These are phyloP conservation scores for Strix uralensis DNA, from an alignment of 2,113 vertebrate species.

Conservation along the genomic window DNA sequence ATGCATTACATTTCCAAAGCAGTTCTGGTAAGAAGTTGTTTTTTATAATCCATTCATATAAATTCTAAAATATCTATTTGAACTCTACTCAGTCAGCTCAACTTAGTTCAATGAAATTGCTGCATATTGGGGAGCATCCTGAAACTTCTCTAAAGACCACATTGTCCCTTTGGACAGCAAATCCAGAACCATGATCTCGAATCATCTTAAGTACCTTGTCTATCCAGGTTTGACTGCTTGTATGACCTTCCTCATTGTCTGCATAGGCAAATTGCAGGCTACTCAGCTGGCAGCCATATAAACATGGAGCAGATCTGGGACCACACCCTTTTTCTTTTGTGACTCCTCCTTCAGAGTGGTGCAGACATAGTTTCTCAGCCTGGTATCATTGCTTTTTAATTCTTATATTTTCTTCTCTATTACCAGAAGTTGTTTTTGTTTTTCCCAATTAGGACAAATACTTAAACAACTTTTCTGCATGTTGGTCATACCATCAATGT, in stretches of 20 bases:
- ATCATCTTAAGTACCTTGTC: background rate
- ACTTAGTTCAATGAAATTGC: background rate
- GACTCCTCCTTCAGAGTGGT: background rate
- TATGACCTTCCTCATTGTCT: background rate
- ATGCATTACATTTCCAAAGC: background rate
- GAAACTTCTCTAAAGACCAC: background rate
- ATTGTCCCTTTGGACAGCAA: background rate
- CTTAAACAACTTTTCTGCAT: background rate
- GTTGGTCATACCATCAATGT: background rate
- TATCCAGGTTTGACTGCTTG: background rate
- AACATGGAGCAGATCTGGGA: background rate
- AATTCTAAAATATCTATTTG: background rate
- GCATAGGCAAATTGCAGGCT: background rate
- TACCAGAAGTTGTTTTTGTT: background rate
- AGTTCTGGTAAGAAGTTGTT: background rate
- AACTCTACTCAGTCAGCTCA: background rate
- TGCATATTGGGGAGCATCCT: background rate
- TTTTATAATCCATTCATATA: background rate
- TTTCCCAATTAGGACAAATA: background rate
- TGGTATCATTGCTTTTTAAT: background rate
- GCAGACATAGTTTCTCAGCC: background rate
- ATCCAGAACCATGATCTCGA: background rate
- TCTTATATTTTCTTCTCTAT: background rate
- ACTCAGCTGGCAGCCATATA: fast-evolving
- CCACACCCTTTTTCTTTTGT: background rate